Conservation (phyloP, 2,797 vertebrate genomes). For the Malacoctenus gilli region DNA sequence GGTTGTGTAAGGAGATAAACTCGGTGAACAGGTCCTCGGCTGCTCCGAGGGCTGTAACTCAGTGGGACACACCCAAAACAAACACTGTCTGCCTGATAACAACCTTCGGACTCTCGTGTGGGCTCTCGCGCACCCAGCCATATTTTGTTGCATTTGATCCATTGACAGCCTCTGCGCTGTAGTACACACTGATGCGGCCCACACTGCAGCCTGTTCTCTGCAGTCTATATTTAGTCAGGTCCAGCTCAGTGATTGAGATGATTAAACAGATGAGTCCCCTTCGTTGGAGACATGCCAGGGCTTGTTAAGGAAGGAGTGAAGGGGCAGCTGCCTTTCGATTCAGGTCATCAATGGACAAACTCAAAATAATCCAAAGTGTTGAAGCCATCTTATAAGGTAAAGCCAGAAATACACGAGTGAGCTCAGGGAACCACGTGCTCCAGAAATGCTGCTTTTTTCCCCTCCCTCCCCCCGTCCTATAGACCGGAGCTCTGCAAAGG, state of each 20-base stretch:
- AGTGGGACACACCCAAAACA: slow-evolving; percentile 52
- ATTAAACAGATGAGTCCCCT: slow-evolving; percentile 77
- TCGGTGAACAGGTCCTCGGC: slow-evolving; percentile 61
- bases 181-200: slow-evolving; percentile 42
- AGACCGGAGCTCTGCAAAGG: slow-evolving; percentile 11
- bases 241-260: slow-evolving; percentile 71
- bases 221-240: slow-evolving; percentile 70
- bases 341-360: slow-evolving; percentile 44
- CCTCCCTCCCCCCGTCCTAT: slow-evolving; percentile 9
- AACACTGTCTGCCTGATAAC: slow-evolving; percentile 37
- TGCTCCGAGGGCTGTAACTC: slow-evolving; percentile 51
- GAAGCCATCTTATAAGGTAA: slow-evolving; percentile 27
- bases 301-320: slow-evolving; percentile 59
- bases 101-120: slow-evolving; percentile 32
- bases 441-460: slow-evolving; percentile 42
- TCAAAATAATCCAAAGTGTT: slow-evolving; percentile 41
- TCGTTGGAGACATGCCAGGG: slow-evolving; percentile 58
- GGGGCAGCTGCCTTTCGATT: slow-evolving; percentile 46
- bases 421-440: slow-evolving; percentile 30
- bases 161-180: slow-evolving; percentile 52
- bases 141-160: slow-evolving; percentile 46
- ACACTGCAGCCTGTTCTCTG: slow-evolving; percentile 56
- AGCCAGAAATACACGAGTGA: slow-evolving; percentile 33
- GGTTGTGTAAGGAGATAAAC: slow-evolving; percentile 70
- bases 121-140: slow-evolving; percentile 12